Percentiles rank a stretch among this genome's conserved stretches.
Evolutionary conservation across 2,888 invertebrate species (phyloP).

Genomic region (Metacarcinus magister): DNA sequence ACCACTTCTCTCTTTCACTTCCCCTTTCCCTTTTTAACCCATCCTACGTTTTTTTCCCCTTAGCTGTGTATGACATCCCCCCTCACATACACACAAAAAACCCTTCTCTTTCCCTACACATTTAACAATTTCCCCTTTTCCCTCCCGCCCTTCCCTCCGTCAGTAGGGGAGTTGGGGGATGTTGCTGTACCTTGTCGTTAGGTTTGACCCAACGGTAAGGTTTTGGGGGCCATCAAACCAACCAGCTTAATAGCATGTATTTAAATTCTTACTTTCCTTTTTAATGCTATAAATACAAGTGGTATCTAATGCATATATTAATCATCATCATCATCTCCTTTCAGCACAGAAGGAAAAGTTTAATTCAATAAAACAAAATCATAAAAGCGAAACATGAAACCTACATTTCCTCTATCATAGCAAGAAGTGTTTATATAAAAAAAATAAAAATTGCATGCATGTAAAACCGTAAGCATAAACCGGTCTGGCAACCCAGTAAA

Average conservation of each 20-base stretch:
- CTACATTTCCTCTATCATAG: neutral
- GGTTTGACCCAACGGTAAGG: neutral
- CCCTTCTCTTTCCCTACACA: neutral
- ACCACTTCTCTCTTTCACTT: neutral
- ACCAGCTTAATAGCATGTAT: neutral
- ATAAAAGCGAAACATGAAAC: neutral
- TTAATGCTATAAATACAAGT: neutral
- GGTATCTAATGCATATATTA: neutral
- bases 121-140: slow-evolving; percentile 10
- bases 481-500: neutral
- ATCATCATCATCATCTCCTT: too few species aligned
- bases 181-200: neutral
- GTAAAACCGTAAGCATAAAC: slow-evolving; percentile 37
- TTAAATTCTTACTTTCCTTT: neutral
- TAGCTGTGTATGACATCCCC: neutral
- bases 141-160: neutral
- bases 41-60: neutral
- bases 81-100: neutral
- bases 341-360: neutral
- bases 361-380: neutral
- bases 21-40: neutral
- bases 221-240: neutral
- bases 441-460: neutral
- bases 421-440: neutral
- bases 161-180: neutral